Conservation (phyloP, 2,797 vertebrate genomes). For the Pipistrellus kuhlii region DNA sequence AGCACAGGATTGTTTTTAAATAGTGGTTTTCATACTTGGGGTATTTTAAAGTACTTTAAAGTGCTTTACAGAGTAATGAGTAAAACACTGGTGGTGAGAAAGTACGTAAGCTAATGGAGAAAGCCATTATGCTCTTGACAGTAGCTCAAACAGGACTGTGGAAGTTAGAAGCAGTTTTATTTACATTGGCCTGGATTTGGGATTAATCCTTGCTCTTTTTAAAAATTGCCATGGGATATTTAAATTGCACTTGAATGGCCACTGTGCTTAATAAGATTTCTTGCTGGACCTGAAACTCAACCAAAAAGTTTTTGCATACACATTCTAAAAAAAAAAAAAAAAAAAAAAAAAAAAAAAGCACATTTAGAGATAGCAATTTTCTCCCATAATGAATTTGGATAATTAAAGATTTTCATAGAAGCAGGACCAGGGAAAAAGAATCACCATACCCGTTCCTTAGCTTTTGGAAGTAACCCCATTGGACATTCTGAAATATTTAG, state of each 20-base stretch:
- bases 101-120: conserved; percentile 72
- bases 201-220: conserved; percentile 81
- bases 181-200: conserved; percentile 80
- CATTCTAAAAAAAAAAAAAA: conserved; percentile 60
- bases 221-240: conserved; percentile 78
- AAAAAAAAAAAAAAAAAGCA: conserved; percentile 66
- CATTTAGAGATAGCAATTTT: conserved; percentile 61
- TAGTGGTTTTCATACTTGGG: conserved; percentile 68
- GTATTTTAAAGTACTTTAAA: conserved; percentile 81
- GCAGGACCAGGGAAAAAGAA: conserved; percentile 21
- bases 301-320: conserved; percentile 57
- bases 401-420: conserved; percentile 56
- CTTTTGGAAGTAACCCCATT: conserved; percentile 68
- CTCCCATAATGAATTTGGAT: conserved; percentile 54
- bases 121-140: conserved; percentile 68
- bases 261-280: conserved; percentile 75
- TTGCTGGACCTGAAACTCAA: conserved; percentile 77
- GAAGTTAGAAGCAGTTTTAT: conserved; percentile 84
- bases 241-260: conserved; percentile 77
- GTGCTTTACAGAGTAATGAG: conserved; percentile 77
- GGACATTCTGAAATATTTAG: conserved; percentile 74
- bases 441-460: conserved; percentile 10
- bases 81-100: conserved; percentile 69
- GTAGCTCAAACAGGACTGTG: conserved; percentile 76
- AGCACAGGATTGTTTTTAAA: conserved; percentile 63